Base-by-base conservation (phyloP, 2,888 invertebrate species). In the Drosophila birchii region DNA sequence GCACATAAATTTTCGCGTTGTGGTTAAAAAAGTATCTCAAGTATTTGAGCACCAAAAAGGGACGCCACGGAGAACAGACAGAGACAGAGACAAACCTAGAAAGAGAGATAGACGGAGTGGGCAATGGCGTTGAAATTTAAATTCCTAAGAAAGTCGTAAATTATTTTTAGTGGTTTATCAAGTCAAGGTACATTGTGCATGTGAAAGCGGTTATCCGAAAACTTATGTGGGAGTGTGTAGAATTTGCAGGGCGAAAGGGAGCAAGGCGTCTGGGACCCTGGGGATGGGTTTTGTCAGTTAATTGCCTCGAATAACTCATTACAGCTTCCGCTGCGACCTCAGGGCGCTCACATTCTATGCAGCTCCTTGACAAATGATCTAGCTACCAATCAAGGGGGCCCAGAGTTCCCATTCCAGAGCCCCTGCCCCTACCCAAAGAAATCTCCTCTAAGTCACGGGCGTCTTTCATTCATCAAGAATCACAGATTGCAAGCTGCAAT, bases 111-210 rank as follows among this genome's bases (percentile, higher is more conserved):
- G 16, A 9, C 51, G 16, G 47, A 57, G 44, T 43, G 38, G 55
- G 81, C 63, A 62, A 75, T 82, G 81, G 88, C 81, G 86, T 76
- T 84, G 75, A 86, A 88, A 87, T 87, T 86, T 86, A 87, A 88
- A 87, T 87, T 88, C 86, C 82, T 74, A 56, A 72, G 80, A 78
- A 86, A 79, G 86, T 84, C 88, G 86, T 87, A 87, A 88, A 87
- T 87, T 88, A 88, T 88, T 88, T 87, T 78, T 84, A 86, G 86
- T 71, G 86, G 86, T 78, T 83, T 87, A 85, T 79, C 75, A 83
- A 83, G 81, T 87, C 79, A 86, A 76, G 71, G 63, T 60, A 61
- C 79, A 64, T 64, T 34, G 51, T 70, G 73, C 60, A 44, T 82
- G 82, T 76, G 78, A 82, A 79, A 78, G 74, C 38, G 57, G 55